phyloP scores from a whole-genome alignment of 2,797 vertebrate genomes.

The Morelia viridis region DNA sequence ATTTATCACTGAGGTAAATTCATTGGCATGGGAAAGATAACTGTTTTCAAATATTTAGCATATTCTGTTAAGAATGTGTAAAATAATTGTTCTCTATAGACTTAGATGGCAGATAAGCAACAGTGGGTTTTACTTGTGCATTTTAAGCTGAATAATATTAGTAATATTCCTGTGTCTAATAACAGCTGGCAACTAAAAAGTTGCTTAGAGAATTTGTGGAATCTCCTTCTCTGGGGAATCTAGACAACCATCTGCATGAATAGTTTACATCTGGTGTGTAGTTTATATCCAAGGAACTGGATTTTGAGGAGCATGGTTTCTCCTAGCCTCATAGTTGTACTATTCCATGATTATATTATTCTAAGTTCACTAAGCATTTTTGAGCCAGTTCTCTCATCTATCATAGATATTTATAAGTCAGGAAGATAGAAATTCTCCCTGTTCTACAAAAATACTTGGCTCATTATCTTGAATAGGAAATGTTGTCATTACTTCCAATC shows the following conservation, averaged over 20 bases:
- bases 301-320: not conserved
- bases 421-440: not conserved
- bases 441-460: not conserved
- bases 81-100: not conserved
- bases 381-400: not conserved
- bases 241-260: conserved; percentile 12
- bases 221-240: conserved; percentile 29
- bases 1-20: not conserved
- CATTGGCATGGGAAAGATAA: not conserved
- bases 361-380: not conserved
- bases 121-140: conserved; percentile 16
- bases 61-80: not conserved
- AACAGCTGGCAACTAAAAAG: conserved; percentile 15
- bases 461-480: not conserved
- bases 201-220: conserved; percentile 25
- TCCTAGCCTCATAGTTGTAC: not conserved
- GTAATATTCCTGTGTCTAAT: not conserved
- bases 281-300: conserved; percentile 10
- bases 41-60: not conserved
- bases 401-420: not conserved
- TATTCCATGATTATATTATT: conserved; percentile 15
- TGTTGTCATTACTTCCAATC: not conserved
- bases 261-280: conserved; percentile 6
- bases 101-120: not conserved
- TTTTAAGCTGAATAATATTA: conserved; percentile 6